These are phyloP conservation scores for Gymnocypris eckloni DNA, from an alignment of 2,797 vertebrate genomes.

Conservation along the genomic window DNA sequence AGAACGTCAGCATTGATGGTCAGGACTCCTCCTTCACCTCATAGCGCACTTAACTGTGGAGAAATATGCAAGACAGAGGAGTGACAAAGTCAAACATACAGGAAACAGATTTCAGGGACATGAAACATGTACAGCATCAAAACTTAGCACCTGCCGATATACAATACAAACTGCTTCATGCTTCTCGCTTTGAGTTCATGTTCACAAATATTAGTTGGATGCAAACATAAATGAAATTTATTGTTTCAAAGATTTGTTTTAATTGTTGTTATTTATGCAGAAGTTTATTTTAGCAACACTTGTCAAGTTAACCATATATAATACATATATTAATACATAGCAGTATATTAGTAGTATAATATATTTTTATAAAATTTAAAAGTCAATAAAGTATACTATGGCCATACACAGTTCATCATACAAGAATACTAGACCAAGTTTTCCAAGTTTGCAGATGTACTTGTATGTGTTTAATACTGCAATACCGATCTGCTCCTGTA, in stretches of 20 bases:
- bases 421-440: background rate
- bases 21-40: conserved; percentile 18
- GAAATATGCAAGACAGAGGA: background rate
- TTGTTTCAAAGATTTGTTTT: no score
- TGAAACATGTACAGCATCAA: conserved; percentile 11
- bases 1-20: background rate
- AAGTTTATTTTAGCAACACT: no score
- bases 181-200: background rate
- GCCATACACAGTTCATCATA: background rate
- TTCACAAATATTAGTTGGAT: background rate
- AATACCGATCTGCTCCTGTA: background rate
- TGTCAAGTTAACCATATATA: no score
- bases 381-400: no score
- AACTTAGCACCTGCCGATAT: background rate
- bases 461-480: background rate
- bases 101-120: background rate
- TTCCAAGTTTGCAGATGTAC: background rate
- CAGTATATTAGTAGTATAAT: no score
- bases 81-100: background rate
- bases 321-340: background rate
- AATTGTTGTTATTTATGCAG: no score
- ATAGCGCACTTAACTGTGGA: background rate
- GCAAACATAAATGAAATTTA: background rate
- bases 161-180: background rate
- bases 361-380: no score